A percentile compares a stretch with the other conserved stretches of the same genome.
Evolutionary conservation across 2,797 vertebrate species (phyloP).

Genomic region (Urocyon cinereoargenteus): DNA sequence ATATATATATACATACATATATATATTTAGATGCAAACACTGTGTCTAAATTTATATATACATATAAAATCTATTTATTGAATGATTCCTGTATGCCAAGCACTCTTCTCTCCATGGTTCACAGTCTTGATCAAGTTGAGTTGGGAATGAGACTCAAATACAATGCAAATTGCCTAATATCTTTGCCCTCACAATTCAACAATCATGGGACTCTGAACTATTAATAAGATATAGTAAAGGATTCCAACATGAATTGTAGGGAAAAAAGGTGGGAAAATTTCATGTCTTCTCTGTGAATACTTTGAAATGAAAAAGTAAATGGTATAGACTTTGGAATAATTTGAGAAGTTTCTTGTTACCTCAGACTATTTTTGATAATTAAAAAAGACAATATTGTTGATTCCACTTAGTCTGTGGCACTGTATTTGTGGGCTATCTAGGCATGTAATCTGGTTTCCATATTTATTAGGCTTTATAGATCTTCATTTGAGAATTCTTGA

Average conservation of each 20-base stretch:
- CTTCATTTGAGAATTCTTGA: not conserved
- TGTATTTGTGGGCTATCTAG: not conserved
- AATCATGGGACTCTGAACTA: not conserved
- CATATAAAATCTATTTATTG: not conserved
- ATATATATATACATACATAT: too few species aligned
- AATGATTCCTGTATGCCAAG: not conserved
- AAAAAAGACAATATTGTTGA: not conserved
- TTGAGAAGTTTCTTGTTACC: not conserved
- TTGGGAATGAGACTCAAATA: not conserved
- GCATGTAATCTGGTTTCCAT: not conserved
- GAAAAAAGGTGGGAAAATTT: not conserved
- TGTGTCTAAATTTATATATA: too few species aligned
- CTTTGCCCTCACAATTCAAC: not conserved
- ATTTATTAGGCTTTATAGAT: not conserved
- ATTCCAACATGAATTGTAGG: not conserved
- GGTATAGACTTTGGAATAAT: not conserved
- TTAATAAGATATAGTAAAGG: constrained; percentile 20
- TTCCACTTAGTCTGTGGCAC: not conserved
- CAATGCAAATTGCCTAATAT: not conserved
- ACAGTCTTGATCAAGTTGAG: not conserved
- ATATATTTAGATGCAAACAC: too few species aligned
- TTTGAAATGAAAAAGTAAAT: constrained; percentile 46
- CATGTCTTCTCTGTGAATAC: not conserved
- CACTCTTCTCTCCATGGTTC: not conserved
- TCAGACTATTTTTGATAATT: not conserved